These are phyloP conservation scores for Chymomyza caudatula DNA, from an alignment of 2,888 invertebrate species.

Conservation along the genomic window DNA sequence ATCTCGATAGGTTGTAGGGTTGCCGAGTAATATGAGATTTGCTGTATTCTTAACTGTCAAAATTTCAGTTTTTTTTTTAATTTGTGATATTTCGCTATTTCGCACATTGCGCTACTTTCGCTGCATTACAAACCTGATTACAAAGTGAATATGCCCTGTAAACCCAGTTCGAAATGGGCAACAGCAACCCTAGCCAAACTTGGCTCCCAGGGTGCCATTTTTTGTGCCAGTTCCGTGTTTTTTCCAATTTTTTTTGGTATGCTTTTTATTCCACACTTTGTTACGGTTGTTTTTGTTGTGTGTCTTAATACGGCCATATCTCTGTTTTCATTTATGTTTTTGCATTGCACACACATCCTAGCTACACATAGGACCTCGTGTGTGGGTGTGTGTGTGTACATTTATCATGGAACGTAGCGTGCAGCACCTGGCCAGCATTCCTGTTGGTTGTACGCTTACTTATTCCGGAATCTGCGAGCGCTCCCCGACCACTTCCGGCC, in stretches of 20 bases:
- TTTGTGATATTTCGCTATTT: no score
- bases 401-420: not conserved
- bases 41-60: no score
- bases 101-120: no score
- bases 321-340: slow-evolving; percentile 48
- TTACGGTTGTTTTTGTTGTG: slow-evolving; percentile 1
- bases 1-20: no score
- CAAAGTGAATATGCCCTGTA: no score
- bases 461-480: not conserved
- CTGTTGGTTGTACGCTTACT: not conserved
- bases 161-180: no score
- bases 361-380: not conserved
- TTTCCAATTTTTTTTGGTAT: not conserved
- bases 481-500: not conserved
- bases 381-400: no score
- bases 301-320: slow-evolving; percentile 44
- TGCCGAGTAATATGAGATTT: no score
- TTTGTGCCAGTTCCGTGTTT: not conserved
- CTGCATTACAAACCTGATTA: no score
- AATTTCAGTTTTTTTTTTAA: no score
- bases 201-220: no score
- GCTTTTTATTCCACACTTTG: not conserved
- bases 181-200: no score
- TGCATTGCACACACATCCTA: slow-evolving; percentile 8
- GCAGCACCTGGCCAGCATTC: not conserved